Base-by-base conservation (phyloP, 1,140 invertebrate genomes). In the Metopolophium dirhodum region DNA sequence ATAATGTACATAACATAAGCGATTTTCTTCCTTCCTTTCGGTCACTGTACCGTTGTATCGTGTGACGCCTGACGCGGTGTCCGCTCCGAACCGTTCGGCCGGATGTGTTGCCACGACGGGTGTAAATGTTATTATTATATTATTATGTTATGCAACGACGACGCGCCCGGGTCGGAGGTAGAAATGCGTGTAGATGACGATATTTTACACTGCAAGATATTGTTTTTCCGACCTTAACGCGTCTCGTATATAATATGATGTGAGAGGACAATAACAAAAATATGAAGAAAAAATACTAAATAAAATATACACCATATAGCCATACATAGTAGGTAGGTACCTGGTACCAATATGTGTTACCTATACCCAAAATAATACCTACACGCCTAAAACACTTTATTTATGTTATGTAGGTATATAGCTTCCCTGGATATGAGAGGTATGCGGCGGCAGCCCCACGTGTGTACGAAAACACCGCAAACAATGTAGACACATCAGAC, bases 391-490 rank as follows among this genome's bases (percentile, higher is more conserved):
- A 54, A 54, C 22, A 54, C 51, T 68, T 11, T 26, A 30, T 26
- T 26, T 30, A 26, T 61, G 26, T 26, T 8, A 61, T 30, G 23
- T 61, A 41, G 41, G 41, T 41, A 41, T 41, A 61, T 68, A 68
- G 30, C 61, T 77, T 77, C 61, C 61, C n/a, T 18, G 30, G 30
- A 68, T n/a, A 23, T 22, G 51, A 41, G 9, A 85, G 83, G 83
- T 45, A 86, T 86, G 86, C 47, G 47, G 86, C 86, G 86, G 47
- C 47, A n/a, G 20, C 45, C 26, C 45, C n/a, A 49, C 86, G 86
- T 88, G 86, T 51, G 86, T 88, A n/a, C 30, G 37, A 88, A 49
- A 49, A 51, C 86, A 51, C 47, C n/a, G 85, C 85, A 41, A 47
- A 86, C 41, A 86, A 86, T 83, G 22, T 37, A 83, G 35, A 37